Percentiles rank a stretch among this genome's conserved stretches.
Conservation (phyloP, 2,888 invertebrate species). For the Argyresthia albistria region DNA sequence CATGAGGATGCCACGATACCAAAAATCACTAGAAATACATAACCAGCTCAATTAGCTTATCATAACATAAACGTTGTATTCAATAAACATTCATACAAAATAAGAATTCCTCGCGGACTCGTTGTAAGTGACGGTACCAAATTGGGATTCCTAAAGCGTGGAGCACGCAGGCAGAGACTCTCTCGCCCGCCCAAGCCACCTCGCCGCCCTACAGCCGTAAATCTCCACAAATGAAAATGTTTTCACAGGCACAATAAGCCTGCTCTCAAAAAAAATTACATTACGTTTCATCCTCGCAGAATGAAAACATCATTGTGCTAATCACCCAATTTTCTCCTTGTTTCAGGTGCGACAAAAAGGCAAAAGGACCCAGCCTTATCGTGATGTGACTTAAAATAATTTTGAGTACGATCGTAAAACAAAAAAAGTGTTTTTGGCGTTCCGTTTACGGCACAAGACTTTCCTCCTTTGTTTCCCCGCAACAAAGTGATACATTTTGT, state of each 20-base stretch:
- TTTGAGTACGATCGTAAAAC: constrained; percentile 3
- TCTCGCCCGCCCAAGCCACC: background rate
- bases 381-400: constrained; percentile 19
- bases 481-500: constrained; percentile 22
- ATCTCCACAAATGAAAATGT: constrained; percentile 8
- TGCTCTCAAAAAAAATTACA: constrained; percentile 26
- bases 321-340: constrained; percentile 21
- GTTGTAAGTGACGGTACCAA: background rate
- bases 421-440: background rate
- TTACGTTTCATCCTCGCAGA: constrained; percentile 18
- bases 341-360: constrained; percentile 26
- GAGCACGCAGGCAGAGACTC: constrained; percentile 4
- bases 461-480: constrained; percentile 18
- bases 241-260: constrained; percentile 29
- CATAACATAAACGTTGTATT: background rate
- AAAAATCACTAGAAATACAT: too few species aligned
- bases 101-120: background rate
- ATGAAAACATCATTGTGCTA: background rate
- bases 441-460: background rate
- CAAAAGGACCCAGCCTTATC: constrained; percentile 16
- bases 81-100: constrained; percentile 2
- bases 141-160: background rate
- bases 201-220: constrained; percentile 4
- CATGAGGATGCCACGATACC: too few species aligned
- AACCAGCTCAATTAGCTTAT: too few species aligned